phyloP scores from a whole-genome alignment of 2,113 vertebrate genomes.

The Micronycteris hirsuta region DNA sequence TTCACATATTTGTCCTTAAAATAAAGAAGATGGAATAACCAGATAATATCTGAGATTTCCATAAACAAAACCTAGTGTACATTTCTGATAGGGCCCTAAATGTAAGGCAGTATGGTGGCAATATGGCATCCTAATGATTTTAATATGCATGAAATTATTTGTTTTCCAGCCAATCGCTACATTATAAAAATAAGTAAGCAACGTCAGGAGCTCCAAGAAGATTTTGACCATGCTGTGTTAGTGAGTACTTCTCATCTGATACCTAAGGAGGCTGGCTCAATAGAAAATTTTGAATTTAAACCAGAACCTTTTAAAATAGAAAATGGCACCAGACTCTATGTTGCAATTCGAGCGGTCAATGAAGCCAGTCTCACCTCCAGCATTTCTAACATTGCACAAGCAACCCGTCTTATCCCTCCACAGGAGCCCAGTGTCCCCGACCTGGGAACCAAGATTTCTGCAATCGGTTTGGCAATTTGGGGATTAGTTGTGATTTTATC shows the following conservation, averaged over 20 bases:
- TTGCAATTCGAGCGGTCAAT: slow-evolving; percentile 66
- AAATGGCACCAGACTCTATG: slow-evolving; percentile 69
- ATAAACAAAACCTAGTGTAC: not conserved
- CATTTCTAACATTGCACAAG: slow-evolving; percentile 74
- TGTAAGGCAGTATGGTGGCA: not conserved
- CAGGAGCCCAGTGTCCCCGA: not conserved
- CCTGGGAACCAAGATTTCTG: not conserved
- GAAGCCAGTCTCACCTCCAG: slow-evolving; percentile 57
- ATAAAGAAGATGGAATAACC: not conserved
- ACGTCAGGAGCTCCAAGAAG: slow-evolving; percentile 45
- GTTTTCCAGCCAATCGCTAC: slow-evolving; percentile 76
- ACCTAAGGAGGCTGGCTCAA: slow-evolving; percentile 59
- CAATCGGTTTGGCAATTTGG: not conserved
- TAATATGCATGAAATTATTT: slow-evolving; percentile 12
- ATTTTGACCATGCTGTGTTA: slow-evolving; percentile 60
- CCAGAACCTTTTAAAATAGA: slow-evolving; percentile 35
- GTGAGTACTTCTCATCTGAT: slow-evolving; percentile 67
- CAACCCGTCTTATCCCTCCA: slow-evolving; percentile 40
- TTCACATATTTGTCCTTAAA: not conserved
- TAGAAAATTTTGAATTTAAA: slow-evolving; percentile 72
- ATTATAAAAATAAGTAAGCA: slow-evolving; percentile 75
- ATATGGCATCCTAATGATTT: not conserved
- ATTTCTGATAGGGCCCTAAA: not conserved
- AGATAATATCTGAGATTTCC: not conserved
- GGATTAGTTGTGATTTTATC: slow-evolving; percentile 27